These are phyloP conservation scores for Drosophila kepulauana DNA, from an alignment of 1,140 invertebrate genomes.

Conservation along the genomic window DNA sequence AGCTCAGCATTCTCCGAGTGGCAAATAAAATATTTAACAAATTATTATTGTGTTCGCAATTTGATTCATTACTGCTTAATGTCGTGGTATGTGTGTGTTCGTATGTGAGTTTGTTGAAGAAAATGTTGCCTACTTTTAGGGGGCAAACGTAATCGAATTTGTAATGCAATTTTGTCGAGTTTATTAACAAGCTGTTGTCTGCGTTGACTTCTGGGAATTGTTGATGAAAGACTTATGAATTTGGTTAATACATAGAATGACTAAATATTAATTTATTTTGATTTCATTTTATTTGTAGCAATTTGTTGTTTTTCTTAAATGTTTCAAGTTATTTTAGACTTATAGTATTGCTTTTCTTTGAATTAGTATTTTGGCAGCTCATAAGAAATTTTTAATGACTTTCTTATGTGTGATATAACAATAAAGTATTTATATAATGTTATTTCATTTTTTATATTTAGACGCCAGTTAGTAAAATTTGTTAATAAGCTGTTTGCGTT, in stretches of 20 bases:
- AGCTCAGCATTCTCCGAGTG: background rate
- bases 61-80: constrained; percentile 11
- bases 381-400: no score
- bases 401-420: no score
- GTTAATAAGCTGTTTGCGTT: no score
- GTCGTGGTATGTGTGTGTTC: background rate
- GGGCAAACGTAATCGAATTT: background rate
- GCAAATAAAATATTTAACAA: constrained; percentile 32
- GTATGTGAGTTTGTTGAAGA: background rate
- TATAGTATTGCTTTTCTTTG: no score
- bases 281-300: background rate
- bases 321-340: no score
- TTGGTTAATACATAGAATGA: no score
- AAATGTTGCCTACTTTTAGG: constrained; percentile 47
- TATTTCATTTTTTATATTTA: no score
- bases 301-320: background rate
- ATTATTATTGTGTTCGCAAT: constrained; percentile 21
- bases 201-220: no score
- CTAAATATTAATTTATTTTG: background rate
- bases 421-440: no score
- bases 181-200: constrained; percentile 2
- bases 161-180: background rate
- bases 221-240: no score
- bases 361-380: no score
- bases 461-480: no score